These are phyloP conservation scores for Gastracanthus pulcherrimus DNA, from an alignment of 2,888 invertebrate species.

Conservation along the genomic window DNA sequence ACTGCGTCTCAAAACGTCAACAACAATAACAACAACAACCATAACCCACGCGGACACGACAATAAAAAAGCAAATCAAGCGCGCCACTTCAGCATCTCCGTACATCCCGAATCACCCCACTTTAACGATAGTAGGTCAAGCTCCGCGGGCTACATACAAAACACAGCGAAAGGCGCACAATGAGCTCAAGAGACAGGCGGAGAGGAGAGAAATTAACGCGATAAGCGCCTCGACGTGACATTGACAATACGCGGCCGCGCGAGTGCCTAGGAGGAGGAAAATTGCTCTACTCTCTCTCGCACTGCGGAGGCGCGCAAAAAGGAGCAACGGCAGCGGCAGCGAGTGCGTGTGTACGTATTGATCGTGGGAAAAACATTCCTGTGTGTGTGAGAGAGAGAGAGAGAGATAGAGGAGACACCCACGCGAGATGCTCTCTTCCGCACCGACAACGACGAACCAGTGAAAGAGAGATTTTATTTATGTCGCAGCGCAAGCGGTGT, in stretches of 20 bases:
- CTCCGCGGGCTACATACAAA: not conserved
- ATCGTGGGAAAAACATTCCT: slow-evolving; percentile 46
- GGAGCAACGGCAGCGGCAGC: not conserved
- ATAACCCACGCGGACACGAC: too few species aligned
- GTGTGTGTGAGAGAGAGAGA: not conserved
- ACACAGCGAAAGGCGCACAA: not conserved
- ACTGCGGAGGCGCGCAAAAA: not conserved
- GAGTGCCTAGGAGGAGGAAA: too few species aligned
- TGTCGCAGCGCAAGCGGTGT: not conserved
- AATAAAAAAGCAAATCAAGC: not conserved
- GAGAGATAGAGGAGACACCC: slow-evolving; percentile 5
- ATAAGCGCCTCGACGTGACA: slow-evolving; percentile 40
- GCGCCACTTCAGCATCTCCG: not conserved
- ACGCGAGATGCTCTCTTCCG: slow-evolving; percentile 19
- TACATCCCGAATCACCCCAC: too few species aligned
- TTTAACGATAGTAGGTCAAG: slow-evolving; percentile 31
- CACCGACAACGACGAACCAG: not conserved
- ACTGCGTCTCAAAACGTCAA: not conserved
- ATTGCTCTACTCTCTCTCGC: not conserved
- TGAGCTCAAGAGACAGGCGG: not conserved
- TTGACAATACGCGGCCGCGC: slow-evolving; percentile 4
- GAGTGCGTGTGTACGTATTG: slow-evolving; percentile 40
- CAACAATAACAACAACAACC: not conserved
- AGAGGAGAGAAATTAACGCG: slow-evolving; percentile 35
- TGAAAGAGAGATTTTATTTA: slow-evolving; percentile 30